phyloP scores from a whole-genome alignment of 2,113 vertebrate genomes.

The Oreochromis aureus region DNA sequence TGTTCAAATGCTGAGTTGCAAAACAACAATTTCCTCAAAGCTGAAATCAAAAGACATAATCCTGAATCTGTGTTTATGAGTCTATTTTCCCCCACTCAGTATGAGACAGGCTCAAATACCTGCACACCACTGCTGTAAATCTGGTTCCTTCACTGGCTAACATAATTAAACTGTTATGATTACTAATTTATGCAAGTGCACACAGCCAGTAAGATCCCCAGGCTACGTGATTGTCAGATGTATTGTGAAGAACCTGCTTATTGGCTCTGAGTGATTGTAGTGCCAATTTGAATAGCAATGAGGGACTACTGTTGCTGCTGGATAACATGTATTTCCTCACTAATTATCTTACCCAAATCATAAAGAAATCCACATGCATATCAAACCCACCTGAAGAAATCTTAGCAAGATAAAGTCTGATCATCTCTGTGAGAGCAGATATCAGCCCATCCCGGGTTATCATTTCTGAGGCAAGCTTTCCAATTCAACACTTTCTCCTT shows the following conservation, averaged over 20 bases:
- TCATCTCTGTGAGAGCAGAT: neutral
- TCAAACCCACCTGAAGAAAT: neutral
- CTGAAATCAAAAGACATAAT: neutral
- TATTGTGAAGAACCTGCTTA: neutral
- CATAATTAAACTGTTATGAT: conserved; percentile 13
- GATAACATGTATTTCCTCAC: neutral
- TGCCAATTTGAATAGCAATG: neutral
- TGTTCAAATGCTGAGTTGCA: neutral
- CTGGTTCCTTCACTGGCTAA: neutral
- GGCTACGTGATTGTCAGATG: neutral
- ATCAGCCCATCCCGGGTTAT: neutral
- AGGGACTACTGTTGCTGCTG: neutral
- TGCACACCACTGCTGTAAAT: neutral
- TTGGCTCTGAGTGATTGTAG: neutral
- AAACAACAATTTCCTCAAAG: neutral
- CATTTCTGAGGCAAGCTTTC: neutral
- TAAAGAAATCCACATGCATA: neutral
- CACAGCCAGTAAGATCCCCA: neutral
- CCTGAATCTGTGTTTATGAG: neutral
- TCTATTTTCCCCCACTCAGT: neutral
- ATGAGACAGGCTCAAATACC: neutral
- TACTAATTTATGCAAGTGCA: conserved; percentile 15
- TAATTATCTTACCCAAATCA: neutral
- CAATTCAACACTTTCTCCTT: neutral
- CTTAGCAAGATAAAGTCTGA: neutral